Percentiles rank a stretch among this genome's conserved stretches.
Conservation (phyloP, 2,113 vertebrate species). For the Chrysochloris asiatica region DNA sequence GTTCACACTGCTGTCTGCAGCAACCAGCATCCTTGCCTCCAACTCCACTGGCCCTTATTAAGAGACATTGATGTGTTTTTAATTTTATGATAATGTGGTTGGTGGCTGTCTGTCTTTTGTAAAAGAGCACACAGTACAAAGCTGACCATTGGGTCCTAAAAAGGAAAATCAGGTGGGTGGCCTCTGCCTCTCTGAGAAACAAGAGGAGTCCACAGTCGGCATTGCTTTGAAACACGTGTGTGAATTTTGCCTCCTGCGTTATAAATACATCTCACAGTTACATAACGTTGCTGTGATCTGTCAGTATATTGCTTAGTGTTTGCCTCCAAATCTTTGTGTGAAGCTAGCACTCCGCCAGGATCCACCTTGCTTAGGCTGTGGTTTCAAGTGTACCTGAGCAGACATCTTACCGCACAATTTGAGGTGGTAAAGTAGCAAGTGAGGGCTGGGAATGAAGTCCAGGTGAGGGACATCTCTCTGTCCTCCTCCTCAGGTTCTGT, state of each 20-base stretch:
- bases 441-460: background rate
- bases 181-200: no score
- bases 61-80: fast-evolving
- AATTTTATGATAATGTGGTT: no score
- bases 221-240: background rate
- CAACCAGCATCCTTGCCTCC: background rate
- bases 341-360: background rate
- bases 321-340: background rate
- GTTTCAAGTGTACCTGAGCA: fast-evolving
- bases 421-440: background rate
- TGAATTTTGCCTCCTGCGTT: background rate
- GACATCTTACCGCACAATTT: background rate
- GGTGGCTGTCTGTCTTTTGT: fast-evolving
- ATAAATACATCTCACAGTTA: fast-evolving
- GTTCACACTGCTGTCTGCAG: background rate
- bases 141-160: no score
- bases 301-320: no score
- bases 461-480: background rate
- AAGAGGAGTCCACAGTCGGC: no score
- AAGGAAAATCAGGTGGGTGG: no score
- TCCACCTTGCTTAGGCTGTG: fast-evolving
- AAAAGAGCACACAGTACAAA: background rate
- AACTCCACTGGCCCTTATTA: fast-evolving
- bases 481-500: conserved; percentile 25
- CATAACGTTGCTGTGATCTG: background rate